These are phyloP conservation scores for Clarias batrachus DNA, from an alignment of 2,113 vertebrate genomes.

Conservation along the genomic window DNA sequence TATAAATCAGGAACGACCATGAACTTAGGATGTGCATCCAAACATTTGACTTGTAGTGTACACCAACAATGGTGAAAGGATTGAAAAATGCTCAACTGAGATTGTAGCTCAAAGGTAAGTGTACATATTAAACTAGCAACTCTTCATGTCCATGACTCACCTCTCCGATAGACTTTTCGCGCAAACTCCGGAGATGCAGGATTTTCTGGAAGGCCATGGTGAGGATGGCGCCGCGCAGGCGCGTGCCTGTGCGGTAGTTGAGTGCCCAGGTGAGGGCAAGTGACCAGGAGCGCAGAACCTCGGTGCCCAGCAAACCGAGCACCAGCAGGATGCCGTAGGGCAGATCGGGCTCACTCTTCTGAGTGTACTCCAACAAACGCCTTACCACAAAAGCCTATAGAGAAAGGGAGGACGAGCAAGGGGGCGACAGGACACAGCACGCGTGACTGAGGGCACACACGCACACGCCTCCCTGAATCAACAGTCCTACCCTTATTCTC, in stretches of 20 bases:
- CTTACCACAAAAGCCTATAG: constrained; percentile 92
- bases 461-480: constrained; percentile 55
- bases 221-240: constrained; percentile 86
- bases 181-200: constrained; percentile 83
- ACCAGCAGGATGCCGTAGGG: constrained; percentile 87
- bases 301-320: constrained; percentile 83
- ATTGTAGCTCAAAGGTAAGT: not conserved
- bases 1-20: no score
- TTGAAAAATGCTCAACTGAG: not conserved
- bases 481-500: constrained; percentile 33
- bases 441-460: constrained; percentile 66
- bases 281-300: constrained; percentile 89
- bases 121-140: not conserved
- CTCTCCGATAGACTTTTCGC: constrained; percentile 89
- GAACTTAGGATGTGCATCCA: no score
- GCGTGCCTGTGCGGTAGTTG: constrained; percentile 88
- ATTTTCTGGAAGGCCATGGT: constrained; percentile 91
- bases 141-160: constrained; percentile 59
- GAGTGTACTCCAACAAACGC: constrained; percentile 87
- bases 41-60: not conserved
- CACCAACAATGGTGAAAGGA: no score
- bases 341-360: constrained; percentile 78
- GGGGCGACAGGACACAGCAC: constrained; percentile 65
- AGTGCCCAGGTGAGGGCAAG: constrained; percentile 89
- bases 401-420: constrained; percentile 75